Evolutionary conservation across 2,797 vertebrate species (phyloP), one percentile per base, ranked within the genome.

Genomic region (Synaphobranchus kaupii): DNA sequence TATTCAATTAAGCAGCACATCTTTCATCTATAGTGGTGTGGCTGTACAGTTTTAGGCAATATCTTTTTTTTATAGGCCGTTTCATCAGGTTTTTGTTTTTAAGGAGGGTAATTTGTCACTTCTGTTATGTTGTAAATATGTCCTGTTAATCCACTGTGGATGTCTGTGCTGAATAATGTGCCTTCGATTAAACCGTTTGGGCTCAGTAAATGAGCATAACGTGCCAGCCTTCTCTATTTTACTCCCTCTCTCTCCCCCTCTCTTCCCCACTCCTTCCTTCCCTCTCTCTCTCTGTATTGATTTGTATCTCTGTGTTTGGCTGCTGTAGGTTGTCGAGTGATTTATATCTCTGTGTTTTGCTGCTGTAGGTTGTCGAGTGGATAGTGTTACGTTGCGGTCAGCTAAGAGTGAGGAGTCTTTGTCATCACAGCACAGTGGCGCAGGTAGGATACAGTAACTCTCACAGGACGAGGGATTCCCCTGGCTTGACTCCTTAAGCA

Each of bases 331-430:
- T 90, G 91, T 86, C 93, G 93, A 39, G 91, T 94, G 4, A 96
- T n/a, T n/a, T n/a, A 97, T 90, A 95, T n/a, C n/a, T n/a, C n/a
- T n/a, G 95, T 0, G 94, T 96, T 85, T 97, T 96, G 0, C 47
- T 89, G 34, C 28, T 88, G 73, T 84, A 96, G 95, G 95, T 50
- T 90, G 91, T 86, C 93, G 93, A 39, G 91, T 94, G 4, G 96
- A 97, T 90, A 95, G 95, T 0, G 94, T 96, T 85, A 97, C 96
- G 0, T 91, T 97, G 85, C 90, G 96, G 50, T 97, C 96, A 0
- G 95, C 96, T 44, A 97, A 96, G 91, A 97, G 96, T 2, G 96
- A 97, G 88, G 96, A 97, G 88, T 97, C 96, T 0, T 91, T 97
- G 47, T 95, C 95, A 0, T 97, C 96, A 0, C 96, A 96, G 90